Conservation (phyloP, 2,113 vertebrate genomes). For the Cyprinodon variegatus region DNA sequence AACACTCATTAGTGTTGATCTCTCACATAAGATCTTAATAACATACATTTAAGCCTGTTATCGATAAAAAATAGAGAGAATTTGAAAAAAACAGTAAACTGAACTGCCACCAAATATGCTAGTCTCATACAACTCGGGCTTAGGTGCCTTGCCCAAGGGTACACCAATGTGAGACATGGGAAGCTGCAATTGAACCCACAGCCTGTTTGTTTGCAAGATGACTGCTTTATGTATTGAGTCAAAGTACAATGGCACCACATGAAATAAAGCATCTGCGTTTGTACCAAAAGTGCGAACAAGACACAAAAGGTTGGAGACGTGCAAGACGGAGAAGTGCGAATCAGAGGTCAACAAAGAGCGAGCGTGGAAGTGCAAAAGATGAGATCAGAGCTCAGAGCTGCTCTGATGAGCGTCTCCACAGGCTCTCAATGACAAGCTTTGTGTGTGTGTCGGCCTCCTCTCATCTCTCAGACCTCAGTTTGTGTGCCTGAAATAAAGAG, state of each 20-base stretch:
- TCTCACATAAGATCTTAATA: too few species aligned
- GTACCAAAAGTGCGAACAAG: conserved; percentile 27
- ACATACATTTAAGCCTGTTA: too few species aligned
- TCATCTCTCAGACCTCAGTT: conserved; percentile 51
- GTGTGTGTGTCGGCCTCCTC: conserved; percentile 48
- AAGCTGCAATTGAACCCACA: too few species aligned
- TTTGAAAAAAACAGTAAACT: too few species aligned
- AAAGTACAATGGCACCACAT: conserved; percentile 2
- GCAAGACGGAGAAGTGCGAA: conserved; percentile 18
- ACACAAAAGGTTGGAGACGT: conserved; percentile 47
- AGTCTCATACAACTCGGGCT: too few species aligned
- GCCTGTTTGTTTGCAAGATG: too few species aligned
- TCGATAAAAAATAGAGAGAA: too few species aligned
- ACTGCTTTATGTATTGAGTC: too few species aligned
- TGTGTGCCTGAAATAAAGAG: conserved; percentile 60
- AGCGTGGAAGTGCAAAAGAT: conserved; percentile 62
- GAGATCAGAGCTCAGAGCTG: conserved; percentile 69
- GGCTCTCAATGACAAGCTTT: conserved; percentile 68
- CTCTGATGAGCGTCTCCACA: conserved; percentile 58
- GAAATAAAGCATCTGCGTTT: conserved; percentile 3
- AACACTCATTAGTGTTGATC: too few species aligned
- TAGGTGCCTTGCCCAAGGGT: too few species aligned
- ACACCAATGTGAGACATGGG: too few species aligned
- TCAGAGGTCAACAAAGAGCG: conserved; percentile 49
- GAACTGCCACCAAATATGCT: too few species aligned